Evolutionary conservation across 30 jellyfish, hydroid and myxozoan genomes (phyloP), one percentile per base, ranked within the genome.

Genomic region (Aurelia aurita): DNA sequence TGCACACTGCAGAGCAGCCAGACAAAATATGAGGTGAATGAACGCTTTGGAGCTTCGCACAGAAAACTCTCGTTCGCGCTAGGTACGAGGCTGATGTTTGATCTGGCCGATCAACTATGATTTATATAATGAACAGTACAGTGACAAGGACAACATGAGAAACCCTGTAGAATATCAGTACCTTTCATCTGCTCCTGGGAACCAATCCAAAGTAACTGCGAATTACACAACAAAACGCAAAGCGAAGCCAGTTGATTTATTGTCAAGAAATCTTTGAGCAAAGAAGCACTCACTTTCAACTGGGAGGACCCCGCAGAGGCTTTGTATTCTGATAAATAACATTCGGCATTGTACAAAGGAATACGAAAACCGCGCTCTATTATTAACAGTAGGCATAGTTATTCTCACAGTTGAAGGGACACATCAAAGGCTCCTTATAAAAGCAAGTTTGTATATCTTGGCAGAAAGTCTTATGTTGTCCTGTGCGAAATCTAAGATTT

Each of bases 401-500:
- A 74, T 74, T 57, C 23, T 22, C 86, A 18, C 86, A 51, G 86
- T 55, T 59, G 23, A 46, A 27, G 86, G 86, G 34, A 55, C 74
- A 74, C 75, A 55, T 55, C 86, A 74, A 74, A 74, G 63, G 49
- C 43, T 27, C 72, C 65, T 14, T 49, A 35, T 55, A 53, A 74
- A 53, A 59, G 86, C 86, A 74, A 74, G 86, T 55, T 74, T 74
- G 72, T 74, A 59, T 74, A 74, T 74, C 86, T 59, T 73, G 58
- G 86, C 47, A 34, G 63, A 22, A 35, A 27, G 58, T 32, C 86
- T 44, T 74, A 59, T 5, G 63, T 55, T 59, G 63, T 25, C 63
- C 20, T 58, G 71, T 19, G 28, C 7, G 60, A 20, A n/a, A 20
- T 18, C 22, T 20, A 9, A 31, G 86, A 51, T 59, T 58, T 9